Conservation (phyloP, 1,140 invertebrate genomes). For the Rhynchophorus ferrugineus region DNA sequence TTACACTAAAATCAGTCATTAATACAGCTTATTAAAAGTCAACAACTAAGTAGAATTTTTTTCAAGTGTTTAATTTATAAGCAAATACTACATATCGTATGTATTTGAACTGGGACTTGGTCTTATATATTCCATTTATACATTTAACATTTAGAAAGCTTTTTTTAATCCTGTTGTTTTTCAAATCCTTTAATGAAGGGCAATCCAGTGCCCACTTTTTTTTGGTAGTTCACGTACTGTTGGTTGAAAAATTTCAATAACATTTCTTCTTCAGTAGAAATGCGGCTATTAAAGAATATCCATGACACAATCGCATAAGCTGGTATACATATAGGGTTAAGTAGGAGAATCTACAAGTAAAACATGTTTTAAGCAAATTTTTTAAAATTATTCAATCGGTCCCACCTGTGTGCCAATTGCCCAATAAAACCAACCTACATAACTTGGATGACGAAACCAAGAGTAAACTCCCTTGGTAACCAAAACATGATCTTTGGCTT, state of each 20-base stretch:
- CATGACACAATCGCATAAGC: conserved; percentile 77
- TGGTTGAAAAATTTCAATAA: conserved; percentile 89
- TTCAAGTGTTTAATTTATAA: too few species aligned
- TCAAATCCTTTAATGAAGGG: conserved; percentile 83
- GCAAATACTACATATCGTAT: too few species aligned
- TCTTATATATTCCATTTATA: too few species aligned
- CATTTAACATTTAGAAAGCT: too few species aligned
- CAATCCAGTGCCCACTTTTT: conserved; percentile 78
- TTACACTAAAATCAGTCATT: too few species aligned
- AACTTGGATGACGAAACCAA: conserved; percentile 81
- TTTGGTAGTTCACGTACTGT: conserved; percentile 84
- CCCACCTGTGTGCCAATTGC: conserved; percentile 90
- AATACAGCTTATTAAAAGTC: too few species aligned
- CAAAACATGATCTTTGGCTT: conserved; percentile 74
- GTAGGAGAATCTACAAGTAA: conserved; percentile 65
- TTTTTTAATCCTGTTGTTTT: too few species aligned
- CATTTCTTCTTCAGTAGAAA: conserved; percentile 86
- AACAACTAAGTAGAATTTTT: too few species aligned
- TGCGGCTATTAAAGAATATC: conserved; percentile 86
- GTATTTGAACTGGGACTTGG: too few species aligned
- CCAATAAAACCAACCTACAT: conserved; percentile 99
- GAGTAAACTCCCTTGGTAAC: conserved; percentile 87
- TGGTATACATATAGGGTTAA: conserved; percentile 86
- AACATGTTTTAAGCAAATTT: conserved; percentile 6
- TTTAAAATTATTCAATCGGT: too few species aligned